These are phyloP conservation scores for Smutsia temminckii DNA, from an alignment of 2,797 vertebrate genomes.

Conservation along the genomic window DNA sequence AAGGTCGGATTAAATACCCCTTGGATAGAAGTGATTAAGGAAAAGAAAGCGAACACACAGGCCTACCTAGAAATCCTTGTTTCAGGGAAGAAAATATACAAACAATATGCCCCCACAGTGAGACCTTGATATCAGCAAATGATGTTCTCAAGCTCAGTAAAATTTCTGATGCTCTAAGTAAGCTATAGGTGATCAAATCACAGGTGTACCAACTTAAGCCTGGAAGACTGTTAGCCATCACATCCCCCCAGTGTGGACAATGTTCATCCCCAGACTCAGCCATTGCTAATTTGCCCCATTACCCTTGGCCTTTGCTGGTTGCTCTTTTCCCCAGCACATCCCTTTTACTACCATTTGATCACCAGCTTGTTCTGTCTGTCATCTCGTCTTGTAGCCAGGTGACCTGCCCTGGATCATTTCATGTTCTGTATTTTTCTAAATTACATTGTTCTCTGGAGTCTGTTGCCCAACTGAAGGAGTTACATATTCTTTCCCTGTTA, in stretches of 20 bases:
- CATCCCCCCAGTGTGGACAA: not conserved
- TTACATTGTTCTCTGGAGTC: conserved; percentile 75
- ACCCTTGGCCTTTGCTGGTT: accelerated
- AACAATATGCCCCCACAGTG: not conserved
- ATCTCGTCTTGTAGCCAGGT: conserved; percentile 66
- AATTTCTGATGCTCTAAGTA: not conserved
- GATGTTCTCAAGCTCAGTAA: not conserved
- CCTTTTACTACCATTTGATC: conserved; percentile 18
- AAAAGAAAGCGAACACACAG: not conserved
- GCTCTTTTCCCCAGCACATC: not conserved
- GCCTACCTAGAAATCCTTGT: not conserved
- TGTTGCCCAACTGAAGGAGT: conserved; percentile 66
- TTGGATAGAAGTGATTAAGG: not conserved
- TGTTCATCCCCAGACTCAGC: not conserved
- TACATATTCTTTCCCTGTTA: conserved; percentile 71
- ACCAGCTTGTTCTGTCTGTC: conserved; percentile 68
- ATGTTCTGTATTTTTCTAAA: conserved; percentile 77
- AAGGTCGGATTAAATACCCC: conserved; percentile 77
- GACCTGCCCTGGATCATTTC: conserved; percentile 65
- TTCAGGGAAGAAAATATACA: not conserved
- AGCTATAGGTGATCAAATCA: not conserved
- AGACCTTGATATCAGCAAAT: not conserved
- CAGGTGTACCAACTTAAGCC: not conserved
- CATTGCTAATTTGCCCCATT: not conserved
- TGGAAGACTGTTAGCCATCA: not conserved